Base-by-base conservation (phyloP, 1,140 invertebrate species). In the Drosophila athabasca region DNA sequence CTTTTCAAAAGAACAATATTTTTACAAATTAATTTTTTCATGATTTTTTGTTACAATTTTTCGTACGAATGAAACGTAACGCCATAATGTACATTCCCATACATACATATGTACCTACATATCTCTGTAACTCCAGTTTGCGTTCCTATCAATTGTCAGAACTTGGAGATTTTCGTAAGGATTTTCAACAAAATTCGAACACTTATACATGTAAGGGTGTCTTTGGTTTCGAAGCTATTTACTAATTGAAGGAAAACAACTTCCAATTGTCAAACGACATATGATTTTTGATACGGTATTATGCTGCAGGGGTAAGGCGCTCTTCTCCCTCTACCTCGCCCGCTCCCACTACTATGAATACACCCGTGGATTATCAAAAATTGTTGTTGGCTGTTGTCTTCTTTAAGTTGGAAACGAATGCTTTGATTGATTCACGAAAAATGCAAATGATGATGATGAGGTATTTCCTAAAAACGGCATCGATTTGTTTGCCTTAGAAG, bases 391-490 rank as follows among this genome's bases (percentile, higher is more conserved):
- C 29, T 49, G 51, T 72, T 76, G 75, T 70, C 41, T 71, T 59
- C 43, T 31, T 48, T 53, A 50, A 55, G 26, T 70, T 66, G 66
- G 66, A 69, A 69, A 45, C 44, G 64, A 69, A 75, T 70, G 59
- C 57, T 78, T 82, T 87, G 82, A 87, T 87, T 87, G 82, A 88
- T 87, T 87, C 53, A 88, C 53, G 65, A 88, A 88, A 88, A 87
- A 87, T 87, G 82, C 79, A 88, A 87, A 87, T 87, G 55, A 81
- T 70, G 58, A 77, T 65, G 65, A 68, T 75, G 70, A 71, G 78
- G 64, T 87, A 87, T 87, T 87, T 87, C 83, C 82, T 87, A 82
- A 69, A 87, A 82, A 71, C 69, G 79, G 72, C 78, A 62, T 61
- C 53, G 62, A 67, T 82, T 88, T 88, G 83, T 87, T 87, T 82